These are phyloP conservation scores for Solenopsis fugax DNA, from an alignment of 1,140 invertebrate species.

Conservation along the genomic window DNA sequence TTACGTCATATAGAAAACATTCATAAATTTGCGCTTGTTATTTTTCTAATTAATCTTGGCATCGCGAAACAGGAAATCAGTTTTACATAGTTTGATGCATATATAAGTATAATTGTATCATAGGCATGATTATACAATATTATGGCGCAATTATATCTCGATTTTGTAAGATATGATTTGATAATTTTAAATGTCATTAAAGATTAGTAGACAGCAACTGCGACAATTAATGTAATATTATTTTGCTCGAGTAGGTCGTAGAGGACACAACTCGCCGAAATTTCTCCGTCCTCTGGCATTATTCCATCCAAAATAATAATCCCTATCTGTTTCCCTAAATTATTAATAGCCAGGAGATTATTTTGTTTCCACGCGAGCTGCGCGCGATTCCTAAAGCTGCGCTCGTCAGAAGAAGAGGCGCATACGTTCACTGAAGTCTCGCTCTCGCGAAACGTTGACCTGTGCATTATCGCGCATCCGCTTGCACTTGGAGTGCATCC, in stretches of 20 bases:
- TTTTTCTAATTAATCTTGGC: neutral
- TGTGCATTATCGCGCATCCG: constrained; percentile 62
- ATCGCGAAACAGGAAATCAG: neutral
- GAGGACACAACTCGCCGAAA: constrained; percentile 7
- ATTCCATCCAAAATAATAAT: constrained; percentile 37
- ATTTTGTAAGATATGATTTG: neutral
- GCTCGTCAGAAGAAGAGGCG: neutral
- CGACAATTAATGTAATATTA: neutral
- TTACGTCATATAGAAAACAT: neutral
- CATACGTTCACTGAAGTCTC: neutral
- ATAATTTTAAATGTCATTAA: neutral
- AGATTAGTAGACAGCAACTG: neutral
- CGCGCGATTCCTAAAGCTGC: neutral
- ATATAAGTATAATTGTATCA: neutral
- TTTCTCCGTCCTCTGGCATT: constrained; percentile 4
- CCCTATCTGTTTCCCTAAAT: constrained; percentile 2
- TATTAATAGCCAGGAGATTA: constrained; percentile 31
- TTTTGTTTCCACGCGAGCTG: neutral
- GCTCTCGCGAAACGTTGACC: constrained; percentile 65
- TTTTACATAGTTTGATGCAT: neutral
- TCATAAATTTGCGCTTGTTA: neutral
- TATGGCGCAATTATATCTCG: neutral
- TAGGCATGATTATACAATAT: neutral
- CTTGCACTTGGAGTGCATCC: constrained; percentile 66
- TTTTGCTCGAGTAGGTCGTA: neutral